Evolutionary conservation across 2,888 invertebrate species (phyloP).

Genomic region (Drosophila lutescens): DNA sequence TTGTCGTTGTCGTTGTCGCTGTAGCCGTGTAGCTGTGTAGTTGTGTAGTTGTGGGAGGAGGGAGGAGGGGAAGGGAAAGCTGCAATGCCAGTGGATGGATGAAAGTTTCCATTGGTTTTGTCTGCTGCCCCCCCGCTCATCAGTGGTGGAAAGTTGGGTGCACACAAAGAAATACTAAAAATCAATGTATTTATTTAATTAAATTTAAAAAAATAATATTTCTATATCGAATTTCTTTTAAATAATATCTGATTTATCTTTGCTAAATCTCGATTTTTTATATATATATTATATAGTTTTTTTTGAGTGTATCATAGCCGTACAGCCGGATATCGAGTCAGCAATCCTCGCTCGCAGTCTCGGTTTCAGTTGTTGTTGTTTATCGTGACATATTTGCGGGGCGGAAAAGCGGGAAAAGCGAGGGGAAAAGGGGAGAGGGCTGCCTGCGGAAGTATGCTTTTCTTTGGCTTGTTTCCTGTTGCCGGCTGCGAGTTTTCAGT

Average conservation of each 20-base stretch:
- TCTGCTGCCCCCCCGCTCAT: slow-evolving; percentile 9
- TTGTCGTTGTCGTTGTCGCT: background rate
- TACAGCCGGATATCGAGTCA: slow-evolving; percentile 64
- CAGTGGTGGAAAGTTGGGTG: background rate
- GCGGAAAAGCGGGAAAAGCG: slow-evolving; percentile 16
- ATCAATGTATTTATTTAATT: too few relatives aligned
- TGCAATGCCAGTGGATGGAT: slow-evolving; percentile 29
- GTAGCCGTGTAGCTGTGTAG: background rate
- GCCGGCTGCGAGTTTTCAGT: slow-evolving; percentile 23
- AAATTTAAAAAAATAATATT: too few relatives aligned
- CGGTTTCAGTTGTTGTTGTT: slow-evolving; percentile 48
- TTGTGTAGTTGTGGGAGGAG: background rate
- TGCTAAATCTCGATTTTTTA: too few relatives aligned
- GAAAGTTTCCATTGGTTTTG: slow-evolving; percentile 43
- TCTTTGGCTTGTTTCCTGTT: slow-evolving; percentile 67
- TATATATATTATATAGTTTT: too few relatives aligned
- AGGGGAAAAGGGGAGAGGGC: background rate
- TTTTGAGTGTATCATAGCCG: too few relatives aligned
- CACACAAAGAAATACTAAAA: too few relatives aligned
- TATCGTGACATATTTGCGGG: slow-evolving; percentile 67
- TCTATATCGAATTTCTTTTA: too few relatives aligned
- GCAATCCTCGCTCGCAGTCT: slow-evolving; percentile 34
- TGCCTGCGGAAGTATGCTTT: slow-evolving; percentile 62
- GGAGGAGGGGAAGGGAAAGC: slow-evolving; percentile 5
- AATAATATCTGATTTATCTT: too few relatives aligned